Evolutionary conservation across 2,888 invertebrate genomes (phyloP).

Genomic region (Oegoconia quadripuncta): DNA sequence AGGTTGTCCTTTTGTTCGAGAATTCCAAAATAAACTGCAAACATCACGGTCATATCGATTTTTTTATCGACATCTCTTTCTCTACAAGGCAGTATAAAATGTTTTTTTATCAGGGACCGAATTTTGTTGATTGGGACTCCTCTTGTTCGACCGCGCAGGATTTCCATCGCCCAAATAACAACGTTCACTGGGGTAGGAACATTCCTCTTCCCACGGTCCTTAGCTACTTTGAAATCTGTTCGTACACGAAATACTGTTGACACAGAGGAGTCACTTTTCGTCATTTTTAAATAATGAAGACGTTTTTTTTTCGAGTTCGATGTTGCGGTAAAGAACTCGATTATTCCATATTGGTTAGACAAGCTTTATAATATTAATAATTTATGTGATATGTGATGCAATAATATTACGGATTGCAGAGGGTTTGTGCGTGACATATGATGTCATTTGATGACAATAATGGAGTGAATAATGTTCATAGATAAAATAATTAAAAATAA

Average conservation of each 20-base stretch:
- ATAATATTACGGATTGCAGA: too few species aligned
- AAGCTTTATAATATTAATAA: too few species aligned
- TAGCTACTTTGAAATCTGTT: slow-evolving; percentile 33
- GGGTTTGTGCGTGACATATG: too few species aligned
- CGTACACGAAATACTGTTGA: slow-evolving; percentile 33
- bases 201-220: slow-evolving; percentile 26
- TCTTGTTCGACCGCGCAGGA: slow-evolving; percentile 31
- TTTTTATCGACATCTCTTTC: slow-evolving; percentile 38
- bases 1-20: slow-evolving; percentile 33
- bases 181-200: slow-evolving; percentile 40
- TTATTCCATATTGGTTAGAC: too few species aligned
- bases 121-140: slow-evolving; percentile 41
- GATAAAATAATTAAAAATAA: too few species aligned
- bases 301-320: background rate
- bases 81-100: slow-evolving; percentile 41
- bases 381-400: too few species aligned
- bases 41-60: slow-evolving; percentile 37
- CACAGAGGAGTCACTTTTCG: slow-evolving; percentile 26
- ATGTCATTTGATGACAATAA: too few species aligned
- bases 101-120: slow-evolving; percentile 36
- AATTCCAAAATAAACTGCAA: slow-evolving; percentile 43
- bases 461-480: too few species aligned
- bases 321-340: background rate
- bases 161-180: slow-evolving; percentile 50
- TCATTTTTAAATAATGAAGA: slow-evolving; percentile 22